Base-by-base conservation (phyloP, 2,113 vertebrate species). In the Albula goreensis region DNA sequence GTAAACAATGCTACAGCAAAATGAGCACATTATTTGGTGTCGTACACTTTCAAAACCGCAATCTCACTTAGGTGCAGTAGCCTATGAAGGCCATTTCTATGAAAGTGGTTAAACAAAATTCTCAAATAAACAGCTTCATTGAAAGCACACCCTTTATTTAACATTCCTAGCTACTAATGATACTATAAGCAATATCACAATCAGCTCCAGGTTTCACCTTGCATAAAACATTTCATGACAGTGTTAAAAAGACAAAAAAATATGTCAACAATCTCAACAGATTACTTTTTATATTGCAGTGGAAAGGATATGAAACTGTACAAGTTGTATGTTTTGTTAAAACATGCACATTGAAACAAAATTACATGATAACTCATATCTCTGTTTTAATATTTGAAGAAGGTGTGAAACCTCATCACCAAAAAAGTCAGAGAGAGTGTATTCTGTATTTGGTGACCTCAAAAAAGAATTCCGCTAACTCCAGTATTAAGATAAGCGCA, bases 401-500 rank as follows among this genome's bases (percentile, higher is more conserved):
- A 60, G 57, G 22, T n/a, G 63, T 70, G 22, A n/a, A 70, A 5
- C 31, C 63, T 8, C 63, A n/a, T 22, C 63, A 70, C 19, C n/a
- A 17, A 70, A 70, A n/a, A 17, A 12, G 5, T n/a, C 3, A 3
- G n/a, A 22, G 19, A 70, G 19, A 70, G 22, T n/a, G n/a, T 4
- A 22, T 5, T 0, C 63, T 70, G 1, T n/a, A n/a, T 70, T 70
- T 13, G 63, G 17, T 81, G 41, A 51, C 51, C n/a, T 49, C 19
- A 81, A 81, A 52, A 81, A 53, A 13, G 5, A 52, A n/a, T 51
- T 81, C 6, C 12, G 41, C 50, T 81, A 81, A 81, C 80, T 81
- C 80, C n/a, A 52, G 80, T 53, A 81, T 81, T 81, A 81, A 81
- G 51, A 81, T 81, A 81, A 81, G 80, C 4, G 11, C 80, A 25